Base-by-base conservation (phyloP, 1,140 invertebrate genomes). In the Lucilia cuprina region DNA sequence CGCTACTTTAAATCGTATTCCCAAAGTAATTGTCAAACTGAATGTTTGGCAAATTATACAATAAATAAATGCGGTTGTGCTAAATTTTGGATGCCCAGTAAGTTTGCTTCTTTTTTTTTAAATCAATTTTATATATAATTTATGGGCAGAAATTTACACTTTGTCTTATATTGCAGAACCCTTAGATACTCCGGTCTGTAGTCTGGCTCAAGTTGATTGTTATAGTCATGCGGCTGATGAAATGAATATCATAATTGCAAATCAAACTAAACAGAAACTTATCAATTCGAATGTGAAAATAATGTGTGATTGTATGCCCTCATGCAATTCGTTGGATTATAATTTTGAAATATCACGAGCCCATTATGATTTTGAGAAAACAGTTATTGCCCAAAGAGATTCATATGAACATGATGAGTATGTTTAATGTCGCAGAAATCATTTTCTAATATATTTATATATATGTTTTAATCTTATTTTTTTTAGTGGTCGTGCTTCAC, bases 21-120 rank as follows among this genome's bases (percentile, higher is more conserved):
- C 2, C 95, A 96, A 88, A 92, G 93, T 83, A 96, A 96, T 88
- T 96, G 96, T 87, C 92, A 95, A 86, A 92, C 94, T 70, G 95
- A 96, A 90, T 96, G 95, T 86, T 91, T 96, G 85, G 93, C 95
- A 2, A 96, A 96, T 91, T 95, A 93, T 85, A 96, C 95, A 0
- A 91, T 94, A 41, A 86, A 91, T 7, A 92, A 92, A 82, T 96
- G 96, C 87, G 91, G 93, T 1, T 96, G 95, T 85, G 94, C 94
- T 34, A 93, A 93, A 84, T 94, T 94, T 86, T 93, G 94, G 87
- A 94, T 95, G 94, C 94, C 94, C 82, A 93, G 94, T 95, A 88
- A 93, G 85, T 85, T 41, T 41, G 35, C 3, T 41, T 41, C 3
- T 41, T 41, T 41, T 10, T 41, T 41, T 41, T 41, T 41, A 41